Percentiles rank a stretch among this genome's conserved stretches.
Evolutionary conservation across 1,140 invertebrate genomes (phyloP).

Genomic region (Drosophila navojoa): DNA sequence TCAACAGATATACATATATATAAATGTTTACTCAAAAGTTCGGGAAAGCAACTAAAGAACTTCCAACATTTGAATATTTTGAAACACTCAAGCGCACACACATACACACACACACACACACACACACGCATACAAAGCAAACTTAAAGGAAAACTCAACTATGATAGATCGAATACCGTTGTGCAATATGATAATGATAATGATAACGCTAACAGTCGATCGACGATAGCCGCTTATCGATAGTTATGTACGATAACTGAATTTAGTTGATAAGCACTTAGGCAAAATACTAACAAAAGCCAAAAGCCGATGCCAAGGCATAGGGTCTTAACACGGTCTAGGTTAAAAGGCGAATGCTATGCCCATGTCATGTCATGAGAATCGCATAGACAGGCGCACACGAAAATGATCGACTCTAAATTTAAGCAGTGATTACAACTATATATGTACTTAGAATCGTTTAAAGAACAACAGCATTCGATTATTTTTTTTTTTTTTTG

Average conservation of each 20-base stretch:
- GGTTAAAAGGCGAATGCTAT: constrained; percentile 2
- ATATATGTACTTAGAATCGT: constrained; percentile 7
- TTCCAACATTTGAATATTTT: constrained; percentile 70
- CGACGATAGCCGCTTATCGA: constrained; percentile 1
- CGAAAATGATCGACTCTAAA: constrained; percentile 8
- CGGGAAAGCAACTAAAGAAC: constrained; percentile 28
- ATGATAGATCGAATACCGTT: constrained; percentile 2
- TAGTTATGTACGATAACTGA: constrained; percentile 26
- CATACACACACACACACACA: constrained; percentile 3
- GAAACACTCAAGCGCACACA: constrained; percentile 27
- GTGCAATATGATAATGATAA: neutral
- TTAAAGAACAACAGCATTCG: neutral
- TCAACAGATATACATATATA: constrained; percentile 43
- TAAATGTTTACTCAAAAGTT: constrained; percentile 22
- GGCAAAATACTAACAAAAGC: constrained; percentile 23
- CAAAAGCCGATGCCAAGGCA: constrained; percentile 33
- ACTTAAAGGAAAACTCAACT: neutral
- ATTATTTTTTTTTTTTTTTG: no score
- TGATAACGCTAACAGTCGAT: constrained; percentile 10
- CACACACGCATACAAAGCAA: constrained; percentile 1
- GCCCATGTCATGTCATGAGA: constrained; percentile 4
- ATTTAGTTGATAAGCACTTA: constrained; percentile 38
- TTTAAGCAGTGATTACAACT: constrained; percentile 31
- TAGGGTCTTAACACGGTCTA: constrained; percentile 28
- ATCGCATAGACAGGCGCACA: constrained; percentile 19